Conservation (phyloP, 2,797 vertebrate genomes). For the Halcyon badia region DNA sequence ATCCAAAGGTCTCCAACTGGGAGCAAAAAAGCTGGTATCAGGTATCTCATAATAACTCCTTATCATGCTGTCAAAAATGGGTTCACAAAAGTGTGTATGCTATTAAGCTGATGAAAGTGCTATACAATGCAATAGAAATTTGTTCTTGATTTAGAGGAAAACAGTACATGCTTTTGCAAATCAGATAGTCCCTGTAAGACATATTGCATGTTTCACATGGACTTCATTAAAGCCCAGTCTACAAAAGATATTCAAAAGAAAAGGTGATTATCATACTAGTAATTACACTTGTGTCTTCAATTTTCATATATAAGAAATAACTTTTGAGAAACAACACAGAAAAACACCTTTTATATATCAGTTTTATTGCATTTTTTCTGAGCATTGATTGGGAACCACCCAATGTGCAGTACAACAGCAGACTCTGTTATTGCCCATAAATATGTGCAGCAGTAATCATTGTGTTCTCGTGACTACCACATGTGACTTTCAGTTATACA, state of each 20-base stretch:
- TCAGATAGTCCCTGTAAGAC: not conserved
- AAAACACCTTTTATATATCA: not conserved
- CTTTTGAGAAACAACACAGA: not conserved
- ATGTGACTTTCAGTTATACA: not conserved
- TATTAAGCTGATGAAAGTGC: not conserved
- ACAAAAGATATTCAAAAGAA: not conserved
- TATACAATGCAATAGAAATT: not conserved
- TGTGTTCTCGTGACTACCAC: not conserved
- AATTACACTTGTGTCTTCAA: not conserved
- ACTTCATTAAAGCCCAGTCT: not conserved
- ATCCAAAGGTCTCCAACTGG: not conserved
- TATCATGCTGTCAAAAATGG: not conserved
- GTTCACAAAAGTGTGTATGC: accelerated
- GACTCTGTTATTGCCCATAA: not conserved
- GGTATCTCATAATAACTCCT: not conserved
- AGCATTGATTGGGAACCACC: not conserved
- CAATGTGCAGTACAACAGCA: not conserved
- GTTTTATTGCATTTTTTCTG: not conserved
- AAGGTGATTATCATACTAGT: not conserved
- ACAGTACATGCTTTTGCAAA: not conserved
- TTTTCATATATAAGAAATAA: not conserved
- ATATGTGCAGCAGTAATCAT: not conserved
- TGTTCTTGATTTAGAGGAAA: not conserved
- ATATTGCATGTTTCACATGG: not conserved
- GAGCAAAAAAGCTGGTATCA: not conserved